These are phyloP conservation scores for Rostrhamus sociabilis DNA, from an alignment of 2,797 vertebrate genomes.

Conservation along the genomic window DNA sequence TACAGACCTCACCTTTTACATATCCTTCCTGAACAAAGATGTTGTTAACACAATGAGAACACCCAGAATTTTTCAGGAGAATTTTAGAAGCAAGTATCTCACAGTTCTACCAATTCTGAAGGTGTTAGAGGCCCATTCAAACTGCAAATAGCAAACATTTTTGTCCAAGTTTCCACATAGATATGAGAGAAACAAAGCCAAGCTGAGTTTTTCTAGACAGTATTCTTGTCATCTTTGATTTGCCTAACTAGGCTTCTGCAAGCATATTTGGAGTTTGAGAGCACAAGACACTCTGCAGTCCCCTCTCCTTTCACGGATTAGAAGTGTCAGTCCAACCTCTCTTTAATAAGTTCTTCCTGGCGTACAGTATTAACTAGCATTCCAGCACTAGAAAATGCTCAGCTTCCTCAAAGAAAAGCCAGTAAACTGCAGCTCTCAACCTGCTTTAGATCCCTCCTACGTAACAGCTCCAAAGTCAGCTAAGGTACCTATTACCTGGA, in stretches of 20 bases:
- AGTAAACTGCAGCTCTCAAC: neutral
- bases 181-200: neutral
- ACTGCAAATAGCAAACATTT: neutral
- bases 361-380: fast-evolving
- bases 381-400: neutral
- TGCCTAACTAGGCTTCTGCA: neutral
- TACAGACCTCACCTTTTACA: neutral
- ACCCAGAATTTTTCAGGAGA: neutral
- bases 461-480: neutral
- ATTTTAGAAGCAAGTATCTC: neutral
- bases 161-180: neutral
- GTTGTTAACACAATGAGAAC: neutral
- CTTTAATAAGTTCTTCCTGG: neutral
- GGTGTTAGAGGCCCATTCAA: neutral
- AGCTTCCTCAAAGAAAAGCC: neutral
- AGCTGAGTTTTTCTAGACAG: neutral
- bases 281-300: neutral
- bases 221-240: neutral
- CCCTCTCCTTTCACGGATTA: neutral
- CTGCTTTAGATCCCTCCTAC: neutral
- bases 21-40: neutral
- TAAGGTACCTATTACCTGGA: neutral
- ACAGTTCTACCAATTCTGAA: neutral
- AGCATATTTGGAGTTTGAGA: neutral
- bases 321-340: neutral